A percentile compares a stretch with the other conserved stretches of the same genome.
phyloP scores from a whole-genome alignment of 2,113 vertebrate genomes.

The Anolis carolinensis region DNA sequence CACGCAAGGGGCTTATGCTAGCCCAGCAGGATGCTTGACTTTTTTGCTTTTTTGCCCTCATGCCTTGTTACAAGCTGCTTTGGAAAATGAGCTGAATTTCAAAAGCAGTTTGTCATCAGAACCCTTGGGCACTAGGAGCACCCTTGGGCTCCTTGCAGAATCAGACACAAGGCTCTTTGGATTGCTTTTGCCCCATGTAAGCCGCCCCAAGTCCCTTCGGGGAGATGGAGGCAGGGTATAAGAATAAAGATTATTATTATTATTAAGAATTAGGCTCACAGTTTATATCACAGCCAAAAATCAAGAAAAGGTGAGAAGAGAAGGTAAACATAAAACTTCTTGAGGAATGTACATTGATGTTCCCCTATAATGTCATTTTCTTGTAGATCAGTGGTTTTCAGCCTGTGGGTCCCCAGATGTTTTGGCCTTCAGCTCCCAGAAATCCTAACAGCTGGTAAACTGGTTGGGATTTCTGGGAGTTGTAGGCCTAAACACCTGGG shows the following conservation, averaged over 20 bases:
- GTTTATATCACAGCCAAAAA: neutral
- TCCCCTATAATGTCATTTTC: neutral
- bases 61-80: neutral
- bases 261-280: neutral
- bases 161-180: neutral
- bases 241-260: no score
- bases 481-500: no score
- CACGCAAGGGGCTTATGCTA: constrained; percentile 6
- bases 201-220: no score
- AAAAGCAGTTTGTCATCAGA: neutral
- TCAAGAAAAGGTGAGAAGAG: neutral
- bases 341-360: neutral
- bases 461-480: no score
- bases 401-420: no score
- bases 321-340: neutral
- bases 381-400: no score
- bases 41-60: neutral
- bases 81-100: neutral
- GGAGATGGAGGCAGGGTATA: no score
- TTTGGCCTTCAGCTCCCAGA: no score
- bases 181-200: no score
- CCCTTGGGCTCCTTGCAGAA: neutral
- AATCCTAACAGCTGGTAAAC: no score
- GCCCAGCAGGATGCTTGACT: neutral
- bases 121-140: neutral